phyloP scores from a whole-genome alignment of 2,888 invertebrate species.

The Zelleria hepariella region DNA sequence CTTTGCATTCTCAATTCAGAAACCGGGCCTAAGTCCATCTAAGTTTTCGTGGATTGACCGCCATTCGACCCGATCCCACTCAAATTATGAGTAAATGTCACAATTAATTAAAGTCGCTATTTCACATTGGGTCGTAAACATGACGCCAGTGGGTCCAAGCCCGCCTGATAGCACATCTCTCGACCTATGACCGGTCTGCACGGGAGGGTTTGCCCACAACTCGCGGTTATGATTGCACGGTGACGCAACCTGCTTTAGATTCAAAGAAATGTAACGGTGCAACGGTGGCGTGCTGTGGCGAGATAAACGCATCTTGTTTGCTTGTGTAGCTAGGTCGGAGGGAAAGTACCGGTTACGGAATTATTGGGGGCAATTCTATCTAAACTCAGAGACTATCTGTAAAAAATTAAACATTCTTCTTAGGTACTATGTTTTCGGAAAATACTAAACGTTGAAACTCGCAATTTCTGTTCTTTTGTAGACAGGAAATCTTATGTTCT shows the following conservation, averaged over 20 bases:
- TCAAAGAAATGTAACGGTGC: not conserved
- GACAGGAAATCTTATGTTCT: no score
- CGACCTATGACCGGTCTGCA: not conserved
- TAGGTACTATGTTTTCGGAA: no score
- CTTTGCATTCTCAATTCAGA: no score
- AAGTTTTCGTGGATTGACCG: no score
- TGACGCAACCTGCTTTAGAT: not conserved
- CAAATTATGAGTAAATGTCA: no score
- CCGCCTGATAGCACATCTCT: not conserved
- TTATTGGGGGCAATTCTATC: not conserved
- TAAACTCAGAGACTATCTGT: no score
- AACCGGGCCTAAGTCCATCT: no score
- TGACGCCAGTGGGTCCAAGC: not conserved
- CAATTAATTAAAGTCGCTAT: no score
- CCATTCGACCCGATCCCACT: no score
- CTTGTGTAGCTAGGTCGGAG: not conserved
- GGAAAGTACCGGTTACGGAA: not conserved
- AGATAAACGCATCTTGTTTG: not conserved
- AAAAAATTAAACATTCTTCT: no score
- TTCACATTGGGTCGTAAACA: not conserved
- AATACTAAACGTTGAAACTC: no score
- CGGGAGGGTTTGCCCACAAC: not conserved
- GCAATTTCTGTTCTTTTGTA: no score
- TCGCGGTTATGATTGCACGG: not conserved
- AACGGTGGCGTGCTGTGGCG: not conserved